phyloP scores from a whole-genome alignment of 2,113 vertebrate species.

The Hydropotes inermis region DNA sequence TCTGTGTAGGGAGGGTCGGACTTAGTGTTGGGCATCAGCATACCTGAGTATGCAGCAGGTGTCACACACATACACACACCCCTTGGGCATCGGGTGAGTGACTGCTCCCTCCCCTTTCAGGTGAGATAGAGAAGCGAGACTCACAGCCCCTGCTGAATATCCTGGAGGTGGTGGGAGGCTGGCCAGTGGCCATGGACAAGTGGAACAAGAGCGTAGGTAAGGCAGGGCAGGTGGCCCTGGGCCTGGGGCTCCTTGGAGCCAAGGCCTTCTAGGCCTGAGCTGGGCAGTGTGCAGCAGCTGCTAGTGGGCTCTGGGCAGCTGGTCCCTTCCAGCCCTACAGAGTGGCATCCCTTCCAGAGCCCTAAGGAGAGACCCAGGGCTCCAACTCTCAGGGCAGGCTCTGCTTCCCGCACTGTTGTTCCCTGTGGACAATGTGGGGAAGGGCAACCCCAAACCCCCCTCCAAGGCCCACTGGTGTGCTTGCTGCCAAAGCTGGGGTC shows the following conservation, averaged over 20 bases:
- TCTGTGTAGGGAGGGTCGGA: rapidly evolving
- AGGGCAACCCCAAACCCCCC: rapidly evolving
- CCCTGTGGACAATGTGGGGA: not conserved
- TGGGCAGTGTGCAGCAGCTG: rapidly evolving
- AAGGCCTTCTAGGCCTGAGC: not conserved
- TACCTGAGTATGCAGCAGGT: rapidly evolving
- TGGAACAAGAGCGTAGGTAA: conserved; percentile 87
- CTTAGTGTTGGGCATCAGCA: rapidly evolving
- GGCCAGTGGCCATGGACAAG: conserved; percentile 91
- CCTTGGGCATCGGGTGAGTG: rapidly evolving
- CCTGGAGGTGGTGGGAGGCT: conserved; percentile 87
- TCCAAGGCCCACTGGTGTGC: rapidly evolving
- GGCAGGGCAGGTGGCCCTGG: not conserved
- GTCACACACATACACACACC: not conserved
- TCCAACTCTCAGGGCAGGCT: rapidly evolving
- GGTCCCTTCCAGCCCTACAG: not conserved
- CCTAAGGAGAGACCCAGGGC: not conserved
- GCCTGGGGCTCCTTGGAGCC: not conserved
- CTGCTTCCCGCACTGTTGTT: not conserved
- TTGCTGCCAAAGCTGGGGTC: not conserved
- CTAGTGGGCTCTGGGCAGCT: rapidly evolving
- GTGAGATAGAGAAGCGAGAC: conserved; percentile 91
- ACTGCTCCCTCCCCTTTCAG: conserved; percentile 69
- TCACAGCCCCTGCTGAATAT: conserved; percentile 90
- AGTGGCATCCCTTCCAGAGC: not conserved